Evolutionary conservation across 2,797 vertebrate genomes (phyloP).

Genomic region (Triplophysa bombifrons): DNA sequence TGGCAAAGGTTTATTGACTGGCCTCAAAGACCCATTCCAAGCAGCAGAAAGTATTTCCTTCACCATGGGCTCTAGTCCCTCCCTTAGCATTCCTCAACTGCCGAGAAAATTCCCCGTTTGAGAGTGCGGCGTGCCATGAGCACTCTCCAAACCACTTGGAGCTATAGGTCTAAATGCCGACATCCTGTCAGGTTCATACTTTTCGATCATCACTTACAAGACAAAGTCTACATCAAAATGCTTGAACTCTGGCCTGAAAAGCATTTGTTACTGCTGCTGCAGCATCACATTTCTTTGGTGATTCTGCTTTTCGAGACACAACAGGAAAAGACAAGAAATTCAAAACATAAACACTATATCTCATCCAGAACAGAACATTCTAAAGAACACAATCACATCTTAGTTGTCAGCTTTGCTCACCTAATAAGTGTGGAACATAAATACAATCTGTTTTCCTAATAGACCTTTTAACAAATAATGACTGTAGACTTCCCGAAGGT

Average conservation of each 20-base stretch:
- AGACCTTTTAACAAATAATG: constrained; percentile 40
- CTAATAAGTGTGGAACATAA: constrained; percentile 18
- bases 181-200: constrained; percentile 40
- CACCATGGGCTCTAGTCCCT: constrained; percentile 77
- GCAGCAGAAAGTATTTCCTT: constrained; percentile 77
- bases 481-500: constrained; percentile 38
- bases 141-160: constrained; percentile 64
- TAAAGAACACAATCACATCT: constrained; percentile 17
- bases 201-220: constrained; percentile 36
- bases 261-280: background rate
- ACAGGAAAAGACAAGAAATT: constrained; percentile 1
- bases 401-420: constrained; percentile 1
- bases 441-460: constrained; percentile 43
- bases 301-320: background rate
- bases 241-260: constrained; percentile 27
- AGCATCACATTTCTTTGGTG: constrained; percentile 1
- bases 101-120: constrained; percentile 79
- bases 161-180: constrained; percentile 28
- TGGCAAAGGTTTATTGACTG: constrained; percentile 71
- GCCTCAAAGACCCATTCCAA: constrained; percentile 74
- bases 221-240: constrained; percentile 41
- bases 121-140: constrained; percentile 75
- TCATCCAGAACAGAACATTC: constrained; percentile 17
- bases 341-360: constrained; percentile 1
- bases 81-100: constrained; percentile 81